phyloP scores from a whole-genome alignment of 1,140 invertebrate genomes.

The Belonocnema kinseyi region DNA sequence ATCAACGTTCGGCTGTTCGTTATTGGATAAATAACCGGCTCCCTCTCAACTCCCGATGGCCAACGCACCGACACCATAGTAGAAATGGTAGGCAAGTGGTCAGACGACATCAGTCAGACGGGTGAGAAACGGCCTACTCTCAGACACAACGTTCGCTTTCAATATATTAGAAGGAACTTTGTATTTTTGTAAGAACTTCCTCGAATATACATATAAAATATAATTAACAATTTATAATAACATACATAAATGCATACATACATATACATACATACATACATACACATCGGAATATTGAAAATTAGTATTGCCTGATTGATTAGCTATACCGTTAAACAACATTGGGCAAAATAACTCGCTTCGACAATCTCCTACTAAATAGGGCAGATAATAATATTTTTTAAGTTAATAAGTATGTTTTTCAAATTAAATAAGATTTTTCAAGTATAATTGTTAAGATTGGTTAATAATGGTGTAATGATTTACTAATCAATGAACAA shows the following conservation, averaged over 20 bases:
- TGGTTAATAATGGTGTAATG: background rate
- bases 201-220: slow-evolving; percentile 48
- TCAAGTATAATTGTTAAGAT: too few relatives aligned
- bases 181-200: slow-evolving; percentile 66
- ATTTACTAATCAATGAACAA: slow-evolving; percentile 1
- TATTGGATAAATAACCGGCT: too few relatives aligned
- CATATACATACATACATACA: slow-evolving; percentile 1
- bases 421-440: too few relatives aligned
- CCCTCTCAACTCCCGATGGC: too few relatives aligned
- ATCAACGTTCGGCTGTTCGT: too few relatives aligned
- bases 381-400: background rate
- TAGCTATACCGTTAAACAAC: background rate
- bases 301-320: background rate
- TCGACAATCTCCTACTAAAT: slow-evolving; percentile 7
- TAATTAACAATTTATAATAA: slow-evolving; percentile 44
- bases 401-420: too few relatives aligned
- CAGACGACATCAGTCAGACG: slow-evolving; percentile 33
- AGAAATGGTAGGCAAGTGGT: slow-evolving; percentile 48
- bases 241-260: slow-evolving; percentile 35
- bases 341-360: slow-evolving; percentile 11
- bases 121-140: background rate
- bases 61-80: slow-evolving; percentile 19
- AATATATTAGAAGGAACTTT: slow-evolving; percentile 43
- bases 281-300: slow-evolving; percentile 40
- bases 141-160: slow-evolving; percentile 33